Evolutionary conservation across 2,797 vertebrate genomes (phyloP), one percentile per base, ranked within the genome.

Genomic region (Centroberyx gerrardi): DNA sequence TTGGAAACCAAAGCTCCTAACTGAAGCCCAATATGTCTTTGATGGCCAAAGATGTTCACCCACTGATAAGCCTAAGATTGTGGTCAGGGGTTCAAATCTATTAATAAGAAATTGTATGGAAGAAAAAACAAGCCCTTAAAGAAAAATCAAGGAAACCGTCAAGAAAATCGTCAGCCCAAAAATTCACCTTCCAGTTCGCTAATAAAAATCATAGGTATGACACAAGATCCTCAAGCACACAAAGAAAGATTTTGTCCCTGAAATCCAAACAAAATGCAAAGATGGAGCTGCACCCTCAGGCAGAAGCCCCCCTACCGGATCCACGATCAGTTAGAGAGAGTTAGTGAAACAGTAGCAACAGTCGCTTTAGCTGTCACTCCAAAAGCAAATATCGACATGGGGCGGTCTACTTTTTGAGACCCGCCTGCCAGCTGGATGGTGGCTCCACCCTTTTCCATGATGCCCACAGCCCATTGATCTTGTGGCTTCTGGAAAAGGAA

Each of bases 381-480:
- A 29, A 81, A 55, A 78, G 36, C n/a, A 78, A 74, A 27, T 80
- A 82, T 74, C 63, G 87, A 90, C 68, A 51, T 63, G 75, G 58
- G 74, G 54, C 31, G 83, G 65, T 76, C 68, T 49, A 33, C 63
- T 86, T 64, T 66, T 69, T 66, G 71, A 63, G 63, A 49, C 56
- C 48, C 1, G 62, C 48, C 68, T 53, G 74, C 62, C 62, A 67
- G 77, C 55, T 72, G 76, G 56, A 68, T 12, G 67, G 63, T 18
- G 31, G 81, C 4, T 46, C 87, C 81, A 29, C 89, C 90, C 81
- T 55, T 84, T 89, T 81, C 80, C 89, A 80, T 55, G 84, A 89
- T 54, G 82, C 44, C 78, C 74, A 60, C 74, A 53, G 33, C 12
- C 5, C 55, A 91, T 92, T 85, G 92, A 92, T 92, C 77, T 40